Evolutionary conservation across 2,113 vertebrate genomes (phyloP).

Genomic region (Antechinus flavipes): DNA sequence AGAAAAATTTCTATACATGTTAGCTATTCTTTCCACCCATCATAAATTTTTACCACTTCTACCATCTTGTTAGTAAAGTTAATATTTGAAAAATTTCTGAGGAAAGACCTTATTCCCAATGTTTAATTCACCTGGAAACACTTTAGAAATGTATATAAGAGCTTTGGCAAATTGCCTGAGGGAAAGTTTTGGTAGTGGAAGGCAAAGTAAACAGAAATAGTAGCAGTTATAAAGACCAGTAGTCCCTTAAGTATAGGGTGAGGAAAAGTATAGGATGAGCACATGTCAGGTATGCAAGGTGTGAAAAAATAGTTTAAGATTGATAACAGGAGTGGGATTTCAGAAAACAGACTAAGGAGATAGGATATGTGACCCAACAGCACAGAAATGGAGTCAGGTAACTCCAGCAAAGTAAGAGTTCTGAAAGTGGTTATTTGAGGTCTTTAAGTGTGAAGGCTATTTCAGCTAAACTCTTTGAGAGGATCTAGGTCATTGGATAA

Average conservation of each 20-base stretch:
- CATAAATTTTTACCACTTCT: neutral
- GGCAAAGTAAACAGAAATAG: neutral
- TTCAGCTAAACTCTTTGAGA: neutral
- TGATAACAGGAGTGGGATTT: neutral
- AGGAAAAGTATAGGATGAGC: neutral
- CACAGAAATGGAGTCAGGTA: neutral
- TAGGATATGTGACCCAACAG: neutral
- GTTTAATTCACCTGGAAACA: neutral
- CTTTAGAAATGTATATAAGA: neutral
- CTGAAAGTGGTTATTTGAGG: neutral
- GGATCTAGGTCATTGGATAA: neutral
- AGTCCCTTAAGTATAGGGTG: neutral
- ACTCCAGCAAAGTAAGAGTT: neutral
- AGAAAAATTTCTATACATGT: neutral
- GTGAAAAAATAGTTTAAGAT: neutral
- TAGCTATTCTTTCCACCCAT: neutral
- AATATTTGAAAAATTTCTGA: neutral
- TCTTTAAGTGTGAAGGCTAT: neutral
- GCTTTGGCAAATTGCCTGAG: neutral
- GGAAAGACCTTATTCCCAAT: neutral
- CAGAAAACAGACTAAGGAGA: neutral
- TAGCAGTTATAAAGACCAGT: neutral
- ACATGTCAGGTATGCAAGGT: neutral
- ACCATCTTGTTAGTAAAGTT: neutral
- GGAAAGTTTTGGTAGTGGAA: neutral